A percentile compares a stretch with the other conserved stretches of the same genome.
phyloP scores from a whole-genome alignment of 2,888 invertebrate species.

The Sympetrum striolatum region DNA sequence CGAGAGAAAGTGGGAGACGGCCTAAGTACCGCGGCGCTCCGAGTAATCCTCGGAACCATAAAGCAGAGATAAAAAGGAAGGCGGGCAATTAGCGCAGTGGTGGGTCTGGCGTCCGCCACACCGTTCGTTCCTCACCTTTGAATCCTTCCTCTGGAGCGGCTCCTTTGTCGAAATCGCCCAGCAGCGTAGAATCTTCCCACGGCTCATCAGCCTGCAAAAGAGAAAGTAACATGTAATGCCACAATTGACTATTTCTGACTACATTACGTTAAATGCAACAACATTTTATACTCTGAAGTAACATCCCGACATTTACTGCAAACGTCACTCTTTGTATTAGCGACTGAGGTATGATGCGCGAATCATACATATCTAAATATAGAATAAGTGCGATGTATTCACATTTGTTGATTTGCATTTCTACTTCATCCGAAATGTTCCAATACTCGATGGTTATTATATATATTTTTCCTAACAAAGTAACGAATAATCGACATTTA shows the following conservation, averaged over 20 bases:
- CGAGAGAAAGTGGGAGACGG: neutral
- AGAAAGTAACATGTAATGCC: neutral
- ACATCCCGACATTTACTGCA: too few relatives aligned
- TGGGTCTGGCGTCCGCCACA: neutral
- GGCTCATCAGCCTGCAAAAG: neutral
- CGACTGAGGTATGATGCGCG: too few relatives aligned
- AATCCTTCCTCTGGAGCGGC: constrained; percentile 56
- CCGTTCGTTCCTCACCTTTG: constrained; percentile 52
- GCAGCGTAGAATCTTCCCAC: constrained; percentile 12
- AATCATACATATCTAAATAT: too few relatives aligned
- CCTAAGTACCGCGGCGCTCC: neutral
- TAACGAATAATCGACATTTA: too few relatives aligned
- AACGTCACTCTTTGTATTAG: too few relatives aligned
- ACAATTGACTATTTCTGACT: neutral
- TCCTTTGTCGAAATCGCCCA: constrained; percentile 52
- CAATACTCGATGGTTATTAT: too few relatives aligned
- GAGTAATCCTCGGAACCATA: neutral
- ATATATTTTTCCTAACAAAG: too few relatives aligned
- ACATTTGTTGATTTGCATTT: too few relatives aligned
- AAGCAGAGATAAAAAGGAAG: neutral
- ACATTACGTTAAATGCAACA: too few relatives aligned
- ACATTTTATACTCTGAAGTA: too few relatives aligned
- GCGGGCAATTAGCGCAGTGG: neutral
- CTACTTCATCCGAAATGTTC: too few relatives aligned
- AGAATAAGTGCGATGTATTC: too few relatives aligned